phyloP scores from a whole-genome alignment of 2,888 invertebrate species.

The Seira musarum region DNA sequence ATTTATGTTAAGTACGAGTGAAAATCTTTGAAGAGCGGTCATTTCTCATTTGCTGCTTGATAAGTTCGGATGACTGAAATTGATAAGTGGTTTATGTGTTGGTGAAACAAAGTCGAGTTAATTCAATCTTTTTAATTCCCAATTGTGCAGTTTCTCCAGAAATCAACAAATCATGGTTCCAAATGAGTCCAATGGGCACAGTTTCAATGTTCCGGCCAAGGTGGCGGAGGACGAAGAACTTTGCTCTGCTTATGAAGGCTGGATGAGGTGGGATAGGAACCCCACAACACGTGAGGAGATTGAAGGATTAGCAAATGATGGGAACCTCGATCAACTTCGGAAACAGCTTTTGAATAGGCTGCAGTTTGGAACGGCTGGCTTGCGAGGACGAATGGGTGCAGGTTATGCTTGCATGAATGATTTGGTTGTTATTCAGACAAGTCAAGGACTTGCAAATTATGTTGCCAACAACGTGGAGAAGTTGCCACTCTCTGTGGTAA shows the following conservation, averaged over 20 bases:
- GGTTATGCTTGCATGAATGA: constrained; percentile 97
- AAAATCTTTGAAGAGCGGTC: too few relatives aligned
- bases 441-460: constrained; percentile 89
- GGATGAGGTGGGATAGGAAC: constrained; percentile 52
- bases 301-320: constrained; percentile 25
- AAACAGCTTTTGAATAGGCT: constrained; percentile 76
- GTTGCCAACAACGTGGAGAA: constrained; percentile 77
- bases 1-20: too few relatives aligned
- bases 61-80: too few relatives aligned
- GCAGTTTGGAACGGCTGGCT: constrained; percentile 93
- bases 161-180: too few relatives aligned
- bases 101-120: too few relatives aligned
- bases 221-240: constrained; percentile 45
- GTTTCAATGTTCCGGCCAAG: not conserved
- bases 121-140: too few relatives aligned
- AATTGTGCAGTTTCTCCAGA: too few relatives aligned
- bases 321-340: constrained; percentile 19
- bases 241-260: constrained; percentile 23
- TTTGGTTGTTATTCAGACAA: constrained; percentile 91
- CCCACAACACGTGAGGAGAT: constrained; percentile 17
- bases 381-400: constrained; percentile 93
- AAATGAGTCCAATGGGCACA: not conserved
- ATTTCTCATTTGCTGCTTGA: too few relatives aligned
- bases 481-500: constrained; percentile 75
- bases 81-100: too few relatives aligned